Conservation (phyloP, 2,888 invertebrate species). For the Drosophila monieri region DNA sequence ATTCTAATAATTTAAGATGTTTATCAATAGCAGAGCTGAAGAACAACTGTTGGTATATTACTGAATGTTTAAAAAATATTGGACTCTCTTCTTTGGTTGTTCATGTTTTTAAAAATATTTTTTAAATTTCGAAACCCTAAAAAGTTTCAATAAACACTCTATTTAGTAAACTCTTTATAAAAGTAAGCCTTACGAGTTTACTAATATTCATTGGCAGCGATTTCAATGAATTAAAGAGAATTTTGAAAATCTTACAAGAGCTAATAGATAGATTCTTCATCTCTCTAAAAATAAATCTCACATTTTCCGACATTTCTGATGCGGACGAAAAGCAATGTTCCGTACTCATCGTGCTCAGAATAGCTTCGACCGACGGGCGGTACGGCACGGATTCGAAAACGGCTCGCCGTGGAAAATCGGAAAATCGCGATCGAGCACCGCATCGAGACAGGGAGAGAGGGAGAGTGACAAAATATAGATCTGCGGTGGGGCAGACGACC, state of each 20-base stretch:
- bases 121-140: too few species aligned
- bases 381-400: constrained; percentile 56
- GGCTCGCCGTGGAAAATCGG: constrained; percentile 40
- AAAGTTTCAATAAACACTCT: too few species aligned
- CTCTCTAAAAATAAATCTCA: constrained; percentile 55
- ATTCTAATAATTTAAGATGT: neutral
- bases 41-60: neutral
- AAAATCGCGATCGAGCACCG: constrained; percentile 58
- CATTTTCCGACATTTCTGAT: constrained; percentile 50
- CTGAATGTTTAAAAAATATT: neutral
- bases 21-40: neutral
- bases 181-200: neutral
- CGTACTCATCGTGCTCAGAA: constrained; percentile 63
- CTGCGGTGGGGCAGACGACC: constrained; percentile 29
- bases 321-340: constrained; percentile 50
- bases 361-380: constrained; percentile 70
- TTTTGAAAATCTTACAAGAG: constrained; percentile 21
- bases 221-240: constrained; percentile 16
- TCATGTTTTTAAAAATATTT: neutral
- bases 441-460: constrained; percentile 11
- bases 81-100: neutral
- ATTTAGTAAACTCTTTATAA: too few species aligned
- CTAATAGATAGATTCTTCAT: neutral
- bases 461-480: constrained; percentile 33
- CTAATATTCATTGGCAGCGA: neutral